phyloP scores from a whole-genome alignment of 2,797 vertebrate species.

The Bradypodion pumilum region DNA sequence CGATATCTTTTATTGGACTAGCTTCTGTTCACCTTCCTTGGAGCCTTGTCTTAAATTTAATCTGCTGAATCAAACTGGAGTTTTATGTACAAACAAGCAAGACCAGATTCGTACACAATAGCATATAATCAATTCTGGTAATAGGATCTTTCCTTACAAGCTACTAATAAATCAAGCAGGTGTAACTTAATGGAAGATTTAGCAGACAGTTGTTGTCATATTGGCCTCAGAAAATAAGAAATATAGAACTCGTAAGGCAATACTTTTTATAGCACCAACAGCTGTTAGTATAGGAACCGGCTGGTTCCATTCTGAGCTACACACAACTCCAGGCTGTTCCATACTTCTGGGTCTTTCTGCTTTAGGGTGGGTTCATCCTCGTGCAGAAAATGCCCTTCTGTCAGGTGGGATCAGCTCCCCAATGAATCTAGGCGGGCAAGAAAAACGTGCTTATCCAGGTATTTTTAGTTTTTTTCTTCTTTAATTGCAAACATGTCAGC shows the following conservation, averaged over 20 bases:
- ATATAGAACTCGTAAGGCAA: constrained; percentile 4
- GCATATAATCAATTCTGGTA: constrained; percentile 2
- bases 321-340: neutral
- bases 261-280: constrained; percentile 13
- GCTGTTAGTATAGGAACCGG: neutral
- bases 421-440: neutral
- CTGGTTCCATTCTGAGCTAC: neutral
- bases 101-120: neutral
- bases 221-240: neutral
- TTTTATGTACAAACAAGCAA: constrained; percentile 5
- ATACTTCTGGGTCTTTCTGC: neutral
- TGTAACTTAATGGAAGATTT: constrained; percentile 7
- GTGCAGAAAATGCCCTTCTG: neutral
- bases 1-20: neutral
- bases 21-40: neutral
- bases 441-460: neutral
- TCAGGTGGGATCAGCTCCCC: neutral
- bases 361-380: neutral
- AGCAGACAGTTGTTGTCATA: neutral
- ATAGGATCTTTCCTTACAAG: neutral
- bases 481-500: neutral
- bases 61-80: neutral
- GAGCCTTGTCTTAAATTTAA: neutral
- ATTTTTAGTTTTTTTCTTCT: neutral
- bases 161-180: constrained; percentile 8